Evolutionary conservation across 2,797 vertebrate genomes (phyloP).

Genomic region (Masticophis lateralis): DNA sequence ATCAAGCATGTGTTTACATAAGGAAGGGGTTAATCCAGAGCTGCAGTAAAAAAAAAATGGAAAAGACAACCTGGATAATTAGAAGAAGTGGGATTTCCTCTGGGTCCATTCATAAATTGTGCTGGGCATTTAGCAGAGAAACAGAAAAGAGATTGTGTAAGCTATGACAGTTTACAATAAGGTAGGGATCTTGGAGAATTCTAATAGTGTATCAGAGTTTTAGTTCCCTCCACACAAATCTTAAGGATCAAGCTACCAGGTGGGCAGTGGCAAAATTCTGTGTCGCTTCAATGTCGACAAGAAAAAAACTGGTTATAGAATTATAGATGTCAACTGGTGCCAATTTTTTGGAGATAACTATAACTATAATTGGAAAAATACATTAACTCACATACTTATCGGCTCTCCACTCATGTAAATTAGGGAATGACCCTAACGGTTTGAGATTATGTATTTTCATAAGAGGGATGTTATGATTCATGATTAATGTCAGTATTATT

Average conservation of each 20-base stretch:
- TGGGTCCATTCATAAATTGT: background rate
- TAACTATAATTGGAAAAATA: too few species aligned
- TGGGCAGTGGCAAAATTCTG: too few species aligned
- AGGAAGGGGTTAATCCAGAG: background rate
- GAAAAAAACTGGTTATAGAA: too few species aligned
- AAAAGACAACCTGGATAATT: background rate
- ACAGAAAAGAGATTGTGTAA: background rate
- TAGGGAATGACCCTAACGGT: too few species aligned
- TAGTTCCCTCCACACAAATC: background rate
- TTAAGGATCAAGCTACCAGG: background rate
- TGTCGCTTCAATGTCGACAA: too few species aligned
- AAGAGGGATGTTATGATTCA: too few species aligned
- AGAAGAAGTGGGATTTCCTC: background rate
- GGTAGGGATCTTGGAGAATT: background rate
- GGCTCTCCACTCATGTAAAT: too few species aligned
- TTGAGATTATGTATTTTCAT: too few species aligned
- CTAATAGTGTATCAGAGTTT: background rate
- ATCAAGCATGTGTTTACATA: constrained; percentile 6
- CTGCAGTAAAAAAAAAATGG: background rate
- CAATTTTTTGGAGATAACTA: too few species aligned
- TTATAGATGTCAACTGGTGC: too few species aligned
- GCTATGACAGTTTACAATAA: background rate
- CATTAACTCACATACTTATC: too few species aligned
- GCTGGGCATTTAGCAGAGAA: background rate
- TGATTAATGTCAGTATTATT: too few species aligned